A percentile compares a stretch with the other conserved stretches of the same genome.
These are phyloP conservation scores for Diplazon laetatorius DNA, from an alignment of 2,888 invertebrate species.

Conservation along the genomic window DNA sequence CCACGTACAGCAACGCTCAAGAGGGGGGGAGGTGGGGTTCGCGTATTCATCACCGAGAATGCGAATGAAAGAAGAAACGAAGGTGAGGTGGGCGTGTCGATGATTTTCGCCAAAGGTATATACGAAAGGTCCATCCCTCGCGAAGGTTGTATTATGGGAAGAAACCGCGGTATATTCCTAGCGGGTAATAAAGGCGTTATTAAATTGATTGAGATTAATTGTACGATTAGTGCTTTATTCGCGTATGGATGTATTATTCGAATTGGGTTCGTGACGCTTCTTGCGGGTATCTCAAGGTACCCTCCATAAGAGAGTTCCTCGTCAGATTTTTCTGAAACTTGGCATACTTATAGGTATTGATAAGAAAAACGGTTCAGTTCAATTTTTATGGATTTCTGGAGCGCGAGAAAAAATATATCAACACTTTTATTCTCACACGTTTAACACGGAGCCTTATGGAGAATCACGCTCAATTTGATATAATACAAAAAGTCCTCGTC, in stretches of 20 bases:
- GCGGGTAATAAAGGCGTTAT: constrained; percentile 80
- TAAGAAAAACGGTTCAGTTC: too few species aligned
- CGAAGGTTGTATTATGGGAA: too few species aligned
- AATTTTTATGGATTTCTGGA: too few species aligned
- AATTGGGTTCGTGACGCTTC: constrained; percentile 66
- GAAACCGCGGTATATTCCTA: constrained; percentile 22
- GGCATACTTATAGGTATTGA: too few species aligned
- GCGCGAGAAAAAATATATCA: too few species aligned
- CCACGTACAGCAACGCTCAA: not conserved
- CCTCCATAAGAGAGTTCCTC: too few species aligned
- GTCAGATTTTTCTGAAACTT: too few species aligned
- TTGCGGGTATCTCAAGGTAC: too few species aligned
- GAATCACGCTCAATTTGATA: too few species aligned
- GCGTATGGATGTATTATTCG: constrained; percentile 79
- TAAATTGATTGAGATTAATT: constrained; percentile 82
- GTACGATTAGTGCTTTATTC: constrained; percentile 80
- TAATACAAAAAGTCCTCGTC: too few species aligned
- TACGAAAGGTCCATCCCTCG: constrained; percentile 19
- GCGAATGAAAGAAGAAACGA: constrained; percentile 60
- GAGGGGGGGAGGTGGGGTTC: not conserved
- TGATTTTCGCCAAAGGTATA: constrained; percentile 60
- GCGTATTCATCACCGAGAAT: constrained; percentile 35
- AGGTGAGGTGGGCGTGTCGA: constrained; percentile 64
- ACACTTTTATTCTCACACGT: too few species aligned
- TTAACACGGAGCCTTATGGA: too few species aligned